These are phyloP conservation scores for Stichopus chloronotus DNA, from an alignment of 35 echinoderm and acorn worm species.

Conservation along the genomic window DNA sequence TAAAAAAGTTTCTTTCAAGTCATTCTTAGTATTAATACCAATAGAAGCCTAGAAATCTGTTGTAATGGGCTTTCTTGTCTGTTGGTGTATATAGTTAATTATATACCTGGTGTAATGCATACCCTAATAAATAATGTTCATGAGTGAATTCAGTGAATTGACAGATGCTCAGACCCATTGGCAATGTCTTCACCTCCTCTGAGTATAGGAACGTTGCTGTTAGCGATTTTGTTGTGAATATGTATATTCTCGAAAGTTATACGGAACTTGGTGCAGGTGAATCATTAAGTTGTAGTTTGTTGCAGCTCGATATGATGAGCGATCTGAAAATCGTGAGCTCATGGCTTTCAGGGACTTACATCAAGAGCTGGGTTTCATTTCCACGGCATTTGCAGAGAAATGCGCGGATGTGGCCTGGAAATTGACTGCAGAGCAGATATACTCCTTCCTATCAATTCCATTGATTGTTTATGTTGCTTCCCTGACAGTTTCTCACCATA, in stretches of 20 bases:
- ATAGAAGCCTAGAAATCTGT: no score
- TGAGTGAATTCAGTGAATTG: background rate
- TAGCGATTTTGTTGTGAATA: slow-evolving; percentile 23
- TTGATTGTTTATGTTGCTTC: background rate
- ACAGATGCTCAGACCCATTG: slow-evolving; percentile 38
- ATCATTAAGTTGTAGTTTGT: background rate
- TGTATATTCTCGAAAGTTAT: background rate
- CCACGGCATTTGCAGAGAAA: slow-evolving; percentile 37
- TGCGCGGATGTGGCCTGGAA: background rate
- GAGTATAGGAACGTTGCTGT: background rate
- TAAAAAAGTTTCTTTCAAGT: no score
- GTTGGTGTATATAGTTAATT: no score
- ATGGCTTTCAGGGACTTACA: slow-evolving; percentile 6
- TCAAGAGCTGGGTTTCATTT: slow-evolving; percentile 29
- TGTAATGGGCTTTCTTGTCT: no score
- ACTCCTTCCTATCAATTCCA: background rate
- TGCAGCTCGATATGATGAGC: slow-evolving; percentile 5
- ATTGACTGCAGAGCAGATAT: background rate
- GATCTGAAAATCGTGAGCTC: background rate
- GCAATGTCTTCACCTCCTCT: slow-evolving; percentile 20
- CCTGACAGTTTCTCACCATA: background rate
- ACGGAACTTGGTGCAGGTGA: slow-evolving; percentile 36
- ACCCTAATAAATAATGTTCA: background rate
- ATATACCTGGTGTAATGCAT: no score
- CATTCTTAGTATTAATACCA: no score